Base-by-base conservation (phyloP, 2,888 invertebrate species). In the Acanthoscelides obtectus region DNA sequence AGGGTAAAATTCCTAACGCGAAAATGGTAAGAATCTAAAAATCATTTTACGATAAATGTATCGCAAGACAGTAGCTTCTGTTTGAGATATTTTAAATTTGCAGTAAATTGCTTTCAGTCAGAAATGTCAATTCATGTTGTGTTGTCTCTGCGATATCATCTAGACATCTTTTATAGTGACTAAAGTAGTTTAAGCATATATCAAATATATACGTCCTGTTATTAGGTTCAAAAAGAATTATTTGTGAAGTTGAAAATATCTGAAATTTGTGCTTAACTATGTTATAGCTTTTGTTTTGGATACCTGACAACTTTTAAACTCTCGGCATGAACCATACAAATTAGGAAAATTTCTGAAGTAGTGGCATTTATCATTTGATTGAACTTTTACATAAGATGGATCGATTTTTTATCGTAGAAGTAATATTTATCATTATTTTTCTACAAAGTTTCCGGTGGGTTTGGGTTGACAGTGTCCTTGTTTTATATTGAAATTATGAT, bases 401-500 rank as follows among this genome's bases (percentile, higher is more conserved):
- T n/a, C n/a, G n/a, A n/a, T n/a, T n/a, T n/a, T n/a, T n/a, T n/a
- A n/a, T n/a, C n/a, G n/a, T n/a, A n/a, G n/a, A n/a, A n/a, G n/a
- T n/a, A n/a, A n/a, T n/a, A n/a, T n/a, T n/a, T n/a, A n/a, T n/a
- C n/a, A n/a, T n/a, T n/a, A n/a, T n/a, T n/a, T n/a, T n/a, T n/a
- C n/a, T n/a, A n/a, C n/a, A n/a, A n/a, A 45, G 17, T 1, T 45
- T 45, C 45, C 45, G 45, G 17, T 12, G 45, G 45, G 1, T 45
- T 45, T 3, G 1, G 17, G 1, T 45, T 45, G 45, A 45, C 45
- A 45, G 25, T n/a, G n/a, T 3, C 45, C 45, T 45, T 45, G 45
- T 70, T 71, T 69, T 69, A 72, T 70, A 63, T 69, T 72, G 67
- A 70, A 72, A 73, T 70, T 68, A 72, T 67, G 71, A 74, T 73